These are phyloP conservation scores for Rachycentron canadum DNA, from an alignment of 2,797 vertebrate species.

Conservation along the genomic window DNA sequence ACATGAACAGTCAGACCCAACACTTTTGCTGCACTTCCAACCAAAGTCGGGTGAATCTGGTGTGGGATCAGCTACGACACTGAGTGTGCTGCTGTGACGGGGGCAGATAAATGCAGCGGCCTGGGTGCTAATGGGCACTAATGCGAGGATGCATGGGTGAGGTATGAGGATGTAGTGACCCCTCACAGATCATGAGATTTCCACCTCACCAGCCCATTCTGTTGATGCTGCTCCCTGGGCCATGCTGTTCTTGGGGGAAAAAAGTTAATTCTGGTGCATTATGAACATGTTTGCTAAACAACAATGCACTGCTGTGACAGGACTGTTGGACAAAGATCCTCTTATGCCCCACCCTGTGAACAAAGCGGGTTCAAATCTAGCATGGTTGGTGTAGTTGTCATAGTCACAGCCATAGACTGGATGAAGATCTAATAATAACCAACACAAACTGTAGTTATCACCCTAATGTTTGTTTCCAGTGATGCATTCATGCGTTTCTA, in stretches of 20 bases:
- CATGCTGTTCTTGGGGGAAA: neutral
- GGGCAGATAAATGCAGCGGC: neutral
- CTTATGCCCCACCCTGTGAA: neutral
- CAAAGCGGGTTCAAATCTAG: neutral
- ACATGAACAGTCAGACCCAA: slow-evolving; percentile 43
- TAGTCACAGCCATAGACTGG: neutral
- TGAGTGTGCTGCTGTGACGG: neutral
- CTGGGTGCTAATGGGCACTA: neutral
- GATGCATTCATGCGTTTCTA: slow-evolving; percentile 8
- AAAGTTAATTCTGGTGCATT: neutral
- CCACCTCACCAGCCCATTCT: slow-evolving; percentile 33
- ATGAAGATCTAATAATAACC: neutral
- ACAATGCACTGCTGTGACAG: slow-evolving; percentile 8
- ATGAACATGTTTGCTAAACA: slow-evolving; percentile 11
- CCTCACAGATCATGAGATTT: slow-evolving; percentile 34
- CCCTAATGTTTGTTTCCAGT: neutral
- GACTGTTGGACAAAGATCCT: slow-evolving; percentile 14
- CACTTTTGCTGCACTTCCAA: slow-evolving; percentile 28
- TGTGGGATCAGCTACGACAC: slow-evolving; percentile 3
- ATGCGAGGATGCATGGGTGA: slow-evolving; percentile 8
- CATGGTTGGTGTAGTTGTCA: neutral
- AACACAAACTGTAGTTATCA: neutral
- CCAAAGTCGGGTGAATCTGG: slow-evolving; percentile 12
- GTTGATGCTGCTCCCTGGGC: slow-evolving; percentile 21
- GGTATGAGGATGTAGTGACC: slow-evolving; percentile 21